phyloP scores from a whole-genome alignment of 2,888 invertebrate species.

The Lobophora halterata region DNA sequence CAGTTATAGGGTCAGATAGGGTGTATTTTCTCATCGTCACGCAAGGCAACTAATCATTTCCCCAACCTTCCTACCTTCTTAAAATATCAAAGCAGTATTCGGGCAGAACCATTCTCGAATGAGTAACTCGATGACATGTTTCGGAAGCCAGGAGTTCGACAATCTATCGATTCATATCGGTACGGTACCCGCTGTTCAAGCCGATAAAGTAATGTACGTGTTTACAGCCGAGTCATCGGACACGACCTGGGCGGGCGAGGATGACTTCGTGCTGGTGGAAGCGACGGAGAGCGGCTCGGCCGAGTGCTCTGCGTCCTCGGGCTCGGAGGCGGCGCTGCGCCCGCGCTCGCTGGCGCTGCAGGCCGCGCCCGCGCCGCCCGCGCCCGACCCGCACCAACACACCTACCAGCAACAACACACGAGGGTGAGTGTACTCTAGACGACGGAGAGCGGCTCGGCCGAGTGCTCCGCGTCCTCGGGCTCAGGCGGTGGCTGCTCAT shows the following conservation, averaged over 20 bases:
- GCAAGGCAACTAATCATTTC: too few relatives aligned
- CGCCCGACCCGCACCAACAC: conserved; percentile 11
- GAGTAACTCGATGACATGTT: too few relatives aligned
- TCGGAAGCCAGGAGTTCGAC: too few relatives aligned
- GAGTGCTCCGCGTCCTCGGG: conserved; percentile 62
- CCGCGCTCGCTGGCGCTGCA: conserved; percentile 64
- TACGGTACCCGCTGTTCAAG: neutral
- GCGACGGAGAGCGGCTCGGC: conserved; percentile 82
- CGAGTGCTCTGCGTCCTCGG: conserved; percentile 60
- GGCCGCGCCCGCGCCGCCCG: conserved; percentile 15
- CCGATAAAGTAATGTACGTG: neutral
- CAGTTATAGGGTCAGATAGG: too few relatives aligned
- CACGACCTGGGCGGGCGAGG: conserved; percentile 84
- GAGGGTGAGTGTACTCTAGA: conserved; percentile 6
- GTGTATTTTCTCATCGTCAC: too few relatives aligned
- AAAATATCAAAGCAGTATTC: too few relatives aligned
- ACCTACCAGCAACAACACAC: conserved; percentile 16
- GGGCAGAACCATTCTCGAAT: too few relatives aligned
- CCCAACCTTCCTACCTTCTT: too few relatives aligned
- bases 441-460: conserved; percentile 81
- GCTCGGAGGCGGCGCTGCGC: conserved; percentile 65
- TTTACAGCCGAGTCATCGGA: conserved; percentile 71
- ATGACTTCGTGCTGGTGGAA: conserved; percentile 92
- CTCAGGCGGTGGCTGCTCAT: conserved; percentile 68
- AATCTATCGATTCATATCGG: too few relatives aligned